Percentiles rank a stretch among this genome's conserved stretches.
These are phyloP conservation scores for Vidua chalybeata DNA, from an alignment of 2,113 vertebrate species.

Conservation along the genomic window DNA sequence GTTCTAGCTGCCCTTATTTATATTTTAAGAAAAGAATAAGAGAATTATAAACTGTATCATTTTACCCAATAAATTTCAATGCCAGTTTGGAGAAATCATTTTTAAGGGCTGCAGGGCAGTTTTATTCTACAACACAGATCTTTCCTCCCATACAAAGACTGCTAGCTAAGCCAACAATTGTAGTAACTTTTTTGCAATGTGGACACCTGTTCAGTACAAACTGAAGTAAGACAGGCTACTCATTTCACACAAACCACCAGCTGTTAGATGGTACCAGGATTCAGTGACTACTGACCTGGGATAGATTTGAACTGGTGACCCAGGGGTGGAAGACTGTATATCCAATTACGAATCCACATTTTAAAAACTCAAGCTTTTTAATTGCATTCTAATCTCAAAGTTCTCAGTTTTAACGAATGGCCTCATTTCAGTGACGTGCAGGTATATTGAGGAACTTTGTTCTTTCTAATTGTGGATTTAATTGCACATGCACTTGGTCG, in stretches of 20 bases:
- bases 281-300: constrained; percentile 61
- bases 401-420: neutral
- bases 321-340: constrained; percentile 45
- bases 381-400: neutral
- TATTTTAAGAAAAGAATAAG: neutral
- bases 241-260: constrained; percentile 67
- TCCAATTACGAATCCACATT: constrained; percentile 35
- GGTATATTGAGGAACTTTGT: neutral
- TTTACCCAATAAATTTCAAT: neutral
- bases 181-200: constrained; percentile 9
- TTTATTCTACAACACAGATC: neutral
- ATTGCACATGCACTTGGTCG: neutral
- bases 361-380: constrained; percentile 23
- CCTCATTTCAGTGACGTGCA: neutral
- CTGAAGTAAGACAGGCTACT: constrained; percentile 56
- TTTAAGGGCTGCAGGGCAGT: neutral
- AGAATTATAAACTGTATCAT: neutral
- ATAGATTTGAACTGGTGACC: constrained; percentile 61
- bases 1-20: neutral
- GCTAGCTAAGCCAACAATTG: constrained; percentile 33
- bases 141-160: neutral
- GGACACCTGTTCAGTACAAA: constrained; percentile 60
- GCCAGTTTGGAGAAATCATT: neutral
- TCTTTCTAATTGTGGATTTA: neutral
- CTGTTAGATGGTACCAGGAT: constrained; percentile 58